Percentiles rank a stretch among this genome's conserved stretches.
These are phyloP conservation scores for Amphiprion clarkii DNA, from an alignment of 2,797 vertebrate genomes.

Conservation along the genomic window DNA sequence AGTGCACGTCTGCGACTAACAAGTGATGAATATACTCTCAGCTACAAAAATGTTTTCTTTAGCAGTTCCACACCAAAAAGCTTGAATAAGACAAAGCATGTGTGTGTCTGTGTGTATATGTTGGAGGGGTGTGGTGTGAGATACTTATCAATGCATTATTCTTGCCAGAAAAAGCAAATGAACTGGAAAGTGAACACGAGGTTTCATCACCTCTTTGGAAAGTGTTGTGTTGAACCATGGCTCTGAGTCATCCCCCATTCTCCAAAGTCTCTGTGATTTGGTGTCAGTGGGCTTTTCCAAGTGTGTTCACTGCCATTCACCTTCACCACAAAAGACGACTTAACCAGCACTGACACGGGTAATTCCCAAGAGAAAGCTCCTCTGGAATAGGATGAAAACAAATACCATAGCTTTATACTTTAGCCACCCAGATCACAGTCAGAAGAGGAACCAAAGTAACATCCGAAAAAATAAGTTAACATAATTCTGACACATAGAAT, in stretches of 20 bases:
- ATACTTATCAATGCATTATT: conserved; percentile 60
- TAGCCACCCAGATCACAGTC: conserved; percentile 81
- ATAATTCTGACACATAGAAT: conserved; percentile 87
- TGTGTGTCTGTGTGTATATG: conserved; percentile 45
- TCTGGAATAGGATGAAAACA: conserved; percentile 74
- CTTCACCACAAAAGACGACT: conserved; percentile 50
- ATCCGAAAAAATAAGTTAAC: conserved; percentile 88
- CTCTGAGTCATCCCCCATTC: conserved; percentile 60
- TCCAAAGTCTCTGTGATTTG: conserved; percentile 65
- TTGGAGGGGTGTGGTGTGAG: conserved; percentile 45
- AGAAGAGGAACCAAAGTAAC: conserved; percentile 76
- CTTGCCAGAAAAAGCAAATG: conserved; percentile 69
- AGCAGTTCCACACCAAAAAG: conserved; percentile 72
- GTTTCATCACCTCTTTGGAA: conserved; percentile 66
- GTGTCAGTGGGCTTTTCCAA: conserved; percentile 40
- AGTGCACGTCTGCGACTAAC: conserved; percentile 39
- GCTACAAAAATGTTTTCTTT: conserved; percentile 65
- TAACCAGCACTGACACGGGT: conserved; percentile 67
- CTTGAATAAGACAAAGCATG: conserved; percentile 60
- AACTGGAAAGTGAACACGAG: conserved; percentile 66
- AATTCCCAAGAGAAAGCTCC: conserved; percentile 62
- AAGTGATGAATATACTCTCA: conserved; percentile 45
- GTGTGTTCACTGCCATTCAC: conserved; percentile 48
- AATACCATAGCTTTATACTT: conserved; percentile 75
- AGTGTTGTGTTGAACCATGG: conserved; percentile 59